These are phyloP conservation scores for Argyresthia goedartella DNA, from an alignment of 2,888 invertebrate genomes.

Conservation along the genomic window DNA sequence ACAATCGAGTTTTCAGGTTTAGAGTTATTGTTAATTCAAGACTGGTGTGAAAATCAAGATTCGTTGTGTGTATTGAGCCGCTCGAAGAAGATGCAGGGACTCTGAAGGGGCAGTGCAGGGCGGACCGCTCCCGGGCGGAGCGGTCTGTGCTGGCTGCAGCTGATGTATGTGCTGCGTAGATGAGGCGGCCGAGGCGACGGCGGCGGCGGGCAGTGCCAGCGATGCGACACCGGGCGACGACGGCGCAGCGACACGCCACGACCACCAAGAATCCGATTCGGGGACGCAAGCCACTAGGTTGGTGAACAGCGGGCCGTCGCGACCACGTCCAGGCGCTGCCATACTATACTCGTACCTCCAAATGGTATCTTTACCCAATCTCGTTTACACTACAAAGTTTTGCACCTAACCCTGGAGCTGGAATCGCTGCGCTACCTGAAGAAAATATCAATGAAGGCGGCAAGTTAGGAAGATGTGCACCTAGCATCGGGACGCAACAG, in stretches of 20 bases:
- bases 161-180: conserved; percentile 40
- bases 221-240: conserved; percentile 21
- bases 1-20: conserved; percentile 68
- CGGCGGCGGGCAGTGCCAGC: conserved; percentile 26
- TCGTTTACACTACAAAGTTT: conserved; percentile 66
- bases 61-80: conserved; percentile 5
- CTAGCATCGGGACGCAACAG: neutral
- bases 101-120: conserved; percentile 25
- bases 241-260: conserved; percentile 15
- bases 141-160: conserved; percentile 56
- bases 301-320: conserved; percentile 19
- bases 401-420: conserved; percentile 35
- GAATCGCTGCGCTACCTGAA: neutral
- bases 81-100: conserved; percentile 39
- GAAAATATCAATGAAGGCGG: too few relatives aligned
- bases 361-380: conserved; percentile 20
- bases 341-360: conserved; percentile 23
- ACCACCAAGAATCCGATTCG: conserved; percentile 47
- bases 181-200: conserved; percentile 36
- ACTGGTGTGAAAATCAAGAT: conserved; percentile 31
- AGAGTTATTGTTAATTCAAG: conserved; percentile 26
- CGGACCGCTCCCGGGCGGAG: conserved; percentile 48
- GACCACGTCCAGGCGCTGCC: conserved; percentile 35
- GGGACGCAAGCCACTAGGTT: conserved; percentile 64
- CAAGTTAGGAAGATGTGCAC: too few relatives aligned